Evolutionary conservation across 2,113 vertebrate species (phyloP).

Genomic region (Ailurus styani): DNA sequence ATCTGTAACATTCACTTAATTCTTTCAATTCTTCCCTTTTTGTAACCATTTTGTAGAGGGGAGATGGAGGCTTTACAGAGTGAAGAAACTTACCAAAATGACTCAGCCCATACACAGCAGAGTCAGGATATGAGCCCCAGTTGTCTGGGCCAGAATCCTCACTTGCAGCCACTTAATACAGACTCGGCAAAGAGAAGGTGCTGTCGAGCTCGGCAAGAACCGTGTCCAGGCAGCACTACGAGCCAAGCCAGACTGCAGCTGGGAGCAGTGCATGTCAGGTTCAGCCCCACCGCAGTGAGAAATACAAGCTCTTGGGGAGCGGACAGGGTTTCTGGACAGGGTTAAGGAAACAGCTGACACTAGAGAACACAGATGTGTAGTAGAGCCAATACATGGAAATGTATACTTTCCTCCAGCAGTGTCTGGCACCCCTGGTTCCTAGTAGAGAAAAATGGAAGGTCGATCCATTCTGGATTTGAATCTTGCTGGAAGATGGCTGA

Average conservation of each 20-base stretch:
- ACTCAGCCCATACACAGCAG: not conserved
- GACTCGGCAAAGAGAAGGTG: not conserved
- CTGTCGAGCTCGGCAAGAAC: not conserved
- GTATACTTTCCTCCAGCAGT: not conserved
- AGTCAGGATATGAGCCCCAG: not conserved
- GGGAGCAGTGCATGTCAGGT: not conserved
- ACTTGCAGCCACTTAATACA: not conserved
- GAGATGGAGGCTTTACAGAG: not conserved
- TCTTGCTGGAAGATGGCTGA: not conserved
- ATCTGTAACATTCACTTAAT: not conserved
- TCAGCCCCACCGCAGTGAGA: not conserved
- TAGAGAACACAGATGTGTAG: not conserved
- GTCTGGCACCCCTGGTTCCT: not conserved
- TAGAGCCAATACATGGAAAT: not conserved
- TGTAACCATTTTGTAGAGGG: not conserved
- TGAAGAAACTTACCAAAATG: not conserved
- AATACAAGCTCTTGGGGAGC: not conserved
- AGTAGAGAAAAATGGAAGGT: not conserved
- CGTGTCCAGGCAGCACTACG: fast-evolving
- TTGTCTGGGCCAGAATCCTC: not conserved
- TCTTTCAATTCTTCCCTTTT: not conserved
- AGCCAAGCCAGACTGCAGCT: not conserved
- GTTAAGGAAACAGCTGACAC: not conserved
- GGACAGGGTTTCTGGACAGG: not conserved
- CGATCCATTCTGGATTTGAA: not conserved